Evolutionary conservation across 2,113 vertebrate genomes (phyloP).

Genomic region (Trematomus loennbergii): DNA sequence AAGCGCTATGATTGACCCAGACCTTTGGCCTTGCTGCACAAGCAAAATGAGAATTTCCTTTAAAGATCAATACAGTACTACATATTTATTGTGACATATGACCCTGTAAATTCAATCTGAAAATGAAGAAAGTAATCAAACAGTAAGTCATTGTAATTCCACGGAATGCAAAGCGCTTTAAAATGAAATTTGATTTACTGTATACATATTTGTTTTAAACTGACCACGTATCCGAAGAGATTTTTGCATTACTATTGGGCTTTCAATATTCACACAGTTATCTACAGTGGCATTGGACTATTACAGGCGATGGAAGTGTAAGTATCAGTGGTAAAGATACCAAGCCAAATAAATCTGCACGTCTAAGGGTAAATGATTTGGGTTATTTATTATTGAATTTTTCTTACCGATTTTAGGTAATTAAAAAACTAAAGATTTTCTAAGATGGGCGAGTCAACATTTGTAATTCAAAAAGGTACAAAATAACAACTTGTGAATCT

Average conservation of each 20-base stretch:
- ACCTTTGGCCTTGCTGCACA: constrained; percentile 61
- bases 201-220: constrained; percentile 35
- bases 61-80: constrained; percentile 63
- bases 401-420: neutral
- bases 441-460: neutral
- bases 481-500: neutral
- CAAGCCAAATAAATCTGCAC: neutral
- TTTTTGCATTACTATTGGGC: too few relatives aligned
- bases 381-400: neutral
- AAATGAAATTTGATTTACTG: constrained; percentile 47
- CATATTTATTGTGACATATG: constrained; percentile 64
- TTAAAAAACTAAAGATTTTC: neutral
- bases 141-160: constrained; percentile 31
- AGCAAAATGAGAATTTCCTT: constrained; percentile 63
- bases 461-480: neutral
- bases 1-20: constrained; percentile 44
- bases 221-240: neutral
- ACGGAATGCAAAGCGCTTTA: constrained; percentile 14
- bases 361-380: neutral
- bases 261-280: too few relatives aligned
- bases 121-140: constrained; percentile 56
- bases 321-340: neutral
- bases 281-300: neutral
- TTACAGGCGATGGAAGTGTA: neutral
- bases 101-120: constrained; percentile 56